Conservation (phyloP, 2,888 invertebrate species). For the Melanchra persicariae region DNA sequence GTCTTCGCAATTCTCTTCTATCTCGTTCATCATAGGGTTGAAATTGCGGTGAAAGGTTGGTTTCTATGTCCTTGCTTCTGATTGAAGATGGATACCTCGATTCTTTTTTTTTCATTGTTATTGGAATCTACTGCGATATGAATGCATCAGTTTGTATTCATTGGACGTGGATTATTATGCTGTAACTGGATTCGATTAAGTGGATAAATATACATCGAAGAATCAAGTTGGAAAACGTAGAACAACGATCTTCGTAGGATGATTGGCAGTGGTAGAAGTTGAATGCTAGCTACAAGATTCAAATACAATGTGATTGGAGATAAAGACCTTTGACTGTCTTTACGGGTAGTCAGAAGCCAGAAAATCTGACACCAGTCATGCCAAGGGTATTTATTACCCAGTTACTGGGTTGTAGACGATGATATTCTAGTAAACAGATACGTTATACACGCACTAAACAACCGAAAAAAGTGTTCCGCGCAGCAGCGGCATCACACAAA, state of each 20-base stretch:
- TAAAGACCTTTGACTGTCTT: not conserved
- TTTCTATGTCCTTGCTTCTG: conserved; percentile 28
- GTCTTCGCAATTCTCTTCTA: conserved; percentile 18
- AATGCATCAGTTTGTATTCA: conserved; percentile 26
- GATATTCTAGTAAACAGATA: too few species aligned
- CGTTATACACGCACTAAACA: too few species aligned
- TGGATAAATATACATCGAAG: too few species aligned
- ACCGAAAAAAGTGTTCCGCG: too few species aligned
- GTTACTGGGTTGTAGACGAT: too few species aligned
- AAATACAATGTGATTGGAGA: not conserved
- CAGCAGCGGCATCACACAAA: too few species aligned
- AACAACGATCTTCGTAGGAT: not conserved
- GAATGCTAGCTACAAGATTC: not conserved
- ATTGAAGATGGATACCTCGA: conserved; percentile 34
- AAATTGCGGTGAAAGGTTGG: not conserved
- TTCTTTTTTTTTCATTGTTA: conserved; percentile 28
- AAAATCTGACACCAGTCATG: too few species aligned
- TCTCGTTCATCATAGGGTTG: conserved; percentile 7
- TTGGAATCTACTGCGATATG: conserved; percentile 28
- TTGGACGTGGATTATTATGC: conserved; percentile 6
- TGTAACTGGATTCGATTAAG: conserved; percentile 21
- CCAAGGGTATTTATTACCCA: too few species aligned
- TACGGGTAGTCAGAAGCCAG: too few species aligned
- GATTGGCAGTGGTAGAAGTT: not conserved
- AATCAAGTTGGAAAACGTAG: not conserved